Evolutionary conservation across 37 sponge, comb jelly and placozoan genomes (phyloP).

Genomic region (Petrosia ficiformis): DNA sequence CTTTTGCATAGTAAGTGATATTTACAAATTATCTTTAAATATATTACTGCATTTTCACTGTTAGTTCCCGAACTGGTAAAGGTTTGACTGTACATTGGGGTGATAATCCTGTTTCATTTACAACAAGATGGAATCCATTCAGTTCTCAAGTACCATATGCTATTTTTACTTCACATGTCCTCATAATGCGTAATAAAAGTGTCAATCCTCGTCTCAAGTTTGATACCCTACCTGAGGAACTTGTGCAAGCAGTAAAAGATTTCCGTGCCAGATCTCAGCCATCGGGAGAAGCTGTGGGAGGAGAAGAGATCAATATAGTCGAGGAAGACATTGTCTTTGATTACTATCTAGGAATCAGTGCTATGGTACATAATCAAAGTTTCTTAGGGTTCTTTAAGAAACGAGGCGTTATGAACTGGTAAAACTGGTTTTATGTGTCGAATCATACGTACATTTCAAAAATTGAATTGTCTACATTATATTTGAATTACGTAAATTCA

Average conservation of each 20-base stretch:
- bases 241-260: constrained; percentile 47
- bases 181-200: constrained; percentile 21
- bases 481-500: too few species aligned
- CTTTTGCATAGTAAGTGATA: constrained; percentile 53
- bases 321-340: constrained; percentile 33
- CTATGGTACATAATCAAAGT: constrained; percentile 66
- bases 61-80: constrained; percentile 41
- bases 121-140: constrained; percentile 72
- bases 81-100: constrained; percentile 59
- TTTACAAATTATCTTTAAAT: neutral
- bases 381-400: constrained; percentile 69
- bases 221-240: constrained; percentile 7
- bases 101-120: constrained; percentile 27
- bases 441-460: too few species aligned
- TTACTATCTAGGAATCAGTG: constrained; percentile 36
- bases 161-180: constrained; percentile 57
- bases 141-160: constrained; percentile 26
- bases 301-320: constrained; percentile 25
- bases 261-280: neutral
- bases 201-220: constrained; percentile 24
- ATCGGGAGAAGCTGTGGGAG: neutral
- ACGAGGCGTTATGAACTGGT: constrained; percentile 63
- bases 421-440: neutral
- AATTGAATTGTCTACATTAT: too few species aligned
- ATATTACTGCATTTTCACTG: neutral